phyloP scores from a whole-genome alignment of 1,140 invertebrate genomes.

The Anthonomus grandis region DNA sequence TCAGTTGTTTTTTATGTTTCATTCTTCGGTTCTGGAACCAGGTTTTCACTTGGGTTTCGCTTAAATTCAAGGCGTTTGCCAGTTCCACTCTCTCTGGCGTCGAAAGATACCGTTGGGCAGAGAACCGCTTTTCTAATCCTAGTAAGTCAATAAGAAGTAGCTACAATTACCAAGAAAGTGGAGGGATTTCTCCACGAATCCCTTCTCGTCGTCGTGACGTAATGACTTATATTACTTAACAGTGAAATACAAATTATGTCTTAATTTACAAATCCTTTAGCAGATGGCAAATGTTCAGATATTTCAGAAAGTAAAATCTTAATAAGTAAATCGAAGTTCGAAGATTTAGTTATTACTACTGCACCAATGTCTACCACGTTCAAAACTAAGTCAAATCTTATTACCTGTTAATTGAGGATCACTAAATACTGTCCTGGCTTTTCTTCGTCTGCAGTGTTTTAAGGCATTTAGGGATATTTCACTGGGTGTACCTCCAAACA shows the following conservation, averaged over 20 bases:
- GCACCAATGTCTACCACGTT: too few relatives aligned
- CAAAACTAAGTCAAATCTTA: too few relatives aligned
- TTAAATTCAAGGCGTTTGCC: conserved; percentile 85
- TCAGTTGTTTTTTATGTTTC: conserved; percentile 95
- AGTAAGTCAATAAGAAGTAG: conserved; percentile 16
- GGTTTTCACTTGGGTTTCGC: conserved; percentile 97
- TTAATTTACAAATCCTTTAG: too few relatives aligned
- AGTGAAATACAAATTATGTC: neutral
- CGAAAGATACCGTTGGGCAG: conserved; percentile 92
- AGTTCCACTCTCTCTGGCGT: conserved; percentile 95
- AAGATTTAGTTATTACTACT: too few relatives aligned
- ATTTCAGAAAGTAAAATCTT: too few relatives aligned
- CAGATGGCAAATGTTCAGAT: neutral
- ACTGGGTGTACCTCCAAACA: conserved; percentile 57
- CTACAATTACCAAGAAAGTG: neutral
- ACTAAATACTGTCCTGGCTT: conserved; percentile 96
- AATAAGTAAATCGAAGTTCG: too few relatives aligned
- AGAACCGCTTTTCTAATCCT: conserved; percentile 93
- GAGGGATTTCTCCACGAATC: neutral
- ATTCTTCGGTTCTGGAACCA: conserved; percentile 98
- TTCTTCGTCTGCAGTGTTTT: conserved; percentile 87
- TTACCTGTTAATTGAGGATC: conserved; percentile 85
- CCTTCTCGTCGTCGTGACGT: too few relatives aligned
- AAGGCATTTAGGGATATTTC: conserved; percentile 67
- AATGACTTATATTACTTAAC: neutral